Evolutionary conservation across 2,888 invertebrate species (phyloP).

Genomic region (Coleophora flavipennella): DNA sequence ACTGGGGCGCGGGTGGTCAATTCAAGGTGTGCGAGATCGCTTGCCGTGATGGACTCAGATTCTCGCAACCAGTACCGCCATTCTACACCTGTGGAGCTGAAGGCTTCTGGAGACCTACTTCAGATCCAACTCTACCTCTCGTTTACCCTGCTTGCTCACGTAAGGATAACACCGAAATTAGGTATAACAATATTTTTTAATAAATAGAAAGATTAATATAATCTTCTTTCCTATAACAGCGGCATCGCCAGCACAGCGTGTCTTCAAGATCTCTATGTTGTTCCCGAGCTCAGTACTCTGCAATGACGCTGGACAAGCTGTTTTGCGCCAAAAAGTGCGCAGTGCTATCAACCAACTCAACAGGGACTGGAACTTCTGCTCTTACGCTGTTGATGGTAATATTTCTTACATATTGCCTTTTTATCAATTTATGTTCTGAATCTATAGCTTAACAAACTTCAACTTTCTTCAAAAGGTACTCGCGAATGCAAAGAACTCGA

Average conservation of each 20-base stretch:
- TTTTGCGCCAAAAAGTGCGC: slow-evolving; percentile 89
- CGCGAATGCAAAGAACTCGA: slow-evolving; percentile 92
- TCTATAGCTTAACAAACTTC: too few species aligned
- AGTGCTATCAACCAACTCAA: slow-evolving; percentile 92
- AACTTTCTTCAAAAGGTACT: slow-evolving; percentile 56
- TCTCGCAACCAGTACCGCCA: slow-evolving; percentile 94
- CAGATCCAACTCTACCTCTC: slow-evolving; percentile 82
- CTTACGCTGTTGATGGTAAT: slow-evolving; percentile 86
- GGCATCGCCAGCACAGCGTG: slow-evolving; percentile 92
- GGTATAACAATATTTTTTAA: background rate
- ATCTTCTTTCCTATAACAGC: slow-evolving; percentile 59
- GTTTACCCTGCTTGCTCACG: slow-evolving; percentile 94
- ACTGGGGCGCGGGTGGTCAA: slow-evolving; percentile 97
- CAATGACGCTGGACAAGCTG: slow-evolving; percentile 95
- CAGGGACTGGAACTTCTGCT: slow-evolving; percentile 97
- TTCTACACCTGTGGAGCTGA: slow-evolving; percentile 99
- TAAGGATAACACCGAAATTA: slow-evolving; percentile 50
- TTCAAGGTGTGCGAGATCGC: slow-evolving; percentile 96
- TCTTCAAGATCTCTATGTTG: slow-evolving; percentile 93
- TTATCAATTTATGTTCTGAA: too few species aligned
- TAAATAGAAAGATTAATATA: background rate
- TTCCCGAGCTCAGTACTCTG: slow-evolving; percentile 98
- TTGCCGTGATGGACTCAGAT: slow-evolving; percentile 88
- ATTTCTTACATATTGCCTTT: background rate
- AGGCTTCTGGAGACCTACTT: slow-evolving; percentile 96